A percentile compares a stretch with the other conserved stretches of the same genome.
Evolutionary conservation across 1,140 invertebrate genomes (phyloP).

Genomic region (Aphelenchoides avenae): DNA sequence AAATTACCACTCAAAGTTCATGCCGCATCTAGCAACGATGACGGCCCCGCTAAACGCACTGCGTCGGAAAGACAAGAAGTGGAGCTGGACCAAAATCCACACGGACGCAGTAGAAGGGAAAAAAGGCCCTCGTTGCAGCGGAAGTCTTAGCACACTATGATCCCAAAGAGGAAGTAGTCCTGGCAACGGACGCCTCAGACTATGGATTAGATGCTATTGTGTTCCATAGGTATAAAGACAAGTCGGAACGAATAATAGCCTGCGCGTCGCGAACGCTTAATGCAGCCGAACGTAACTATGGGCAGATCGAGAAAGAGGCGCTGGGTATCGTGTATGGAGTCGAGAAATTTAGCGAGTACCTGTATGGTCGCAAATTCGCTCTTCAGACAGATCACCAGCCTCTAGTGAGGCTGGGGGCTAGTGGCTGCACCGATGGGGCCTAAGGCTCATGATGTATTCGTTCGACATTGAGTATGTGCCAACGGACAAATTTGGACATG

Average conservation of each 20-base stretch:
- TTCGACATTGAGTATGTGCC: too few relatives aligned
- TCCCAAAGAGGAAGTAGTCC: conserved; percentile 48
- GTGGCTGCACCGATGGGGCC: too few relatives aligned
- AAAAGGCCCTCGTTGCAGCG: conserved; percentile 42
- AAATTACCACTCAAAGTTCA: conserved; percentile 33
- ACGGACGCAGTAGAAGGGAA: conserved; percentile 43
- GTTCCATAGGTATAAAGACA: conserved; percentile 60
- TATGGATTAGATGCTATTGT: conserved; percentile 62
- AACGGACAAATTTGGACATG: too few relatives aligned
- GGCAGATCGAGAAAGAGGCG: conserved; percentile 64
- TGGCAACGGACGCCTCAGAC: conserved; percentile 62
- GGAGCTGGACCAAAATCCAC: conserved; percentile 6
- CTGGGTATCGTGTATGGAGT: conserved; percentile 62
- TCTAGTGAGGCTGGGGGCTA: too few relatives aligned
- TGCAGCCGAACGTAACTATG: conserved; percentile 62
- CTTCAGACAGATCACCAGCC: conserved; percentile 63
- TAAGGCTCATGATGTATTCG: too few relatives aligned
- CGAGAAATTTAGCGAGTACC: conserved; percentile 63
- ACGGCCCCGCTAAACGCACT: conserved; percentile 24
- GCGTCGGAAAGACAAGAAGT: conserved; percentile 15
- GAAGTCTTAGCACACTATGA: conserved; percentile 59
- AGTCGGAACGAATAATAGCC: conserved; percentile 61
- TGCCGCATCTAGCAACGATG: conserved; percentile 11
- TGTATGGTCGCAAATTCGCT: conserved; percentile 60
- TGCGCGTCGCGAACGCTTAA: conserved; percentile 61